Evolutionary conservation across 2,113 vertebrate genomes (phyloP).

Genomic region (Otolemur garnettii): DNA sequence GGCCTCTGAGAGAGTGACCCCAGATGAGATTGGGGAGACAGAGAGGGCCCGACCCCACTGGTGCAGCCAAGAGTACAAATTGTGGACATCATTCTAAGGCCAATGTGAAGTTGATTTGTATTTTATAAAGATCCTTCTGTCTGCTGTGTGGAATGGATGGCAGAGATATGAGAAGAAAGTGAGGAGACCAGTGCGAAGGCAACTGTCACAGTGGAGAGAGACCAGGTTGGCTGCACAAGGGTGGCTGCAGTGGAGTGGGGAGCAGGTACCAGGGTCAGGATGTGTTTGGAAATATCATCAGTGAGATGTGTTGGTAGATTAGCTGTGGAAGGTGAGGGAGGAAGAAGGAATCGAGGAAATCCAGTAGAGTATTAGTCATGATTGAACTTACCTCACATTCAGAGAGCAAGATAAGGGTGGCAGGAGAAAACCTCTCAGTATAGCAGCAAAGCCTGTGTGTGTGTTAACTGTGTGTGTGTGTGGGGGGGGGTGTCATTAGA

Average conservation of each 20-base stretch:
- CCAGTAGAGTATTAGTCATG: background rate
- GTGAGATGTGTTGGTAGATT: background rate
- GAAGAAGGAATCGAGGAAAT: background rate
- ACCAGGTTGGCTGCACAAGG: fast-evolving
- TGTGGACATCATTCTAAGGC: background rate
- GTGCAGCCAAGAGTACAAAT: too few species aligned
- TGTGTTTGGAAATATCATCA: background rate
- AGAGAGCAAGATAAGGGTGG: background rate
- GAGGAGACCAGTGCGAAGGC: background rate
- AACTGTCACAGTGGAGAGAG: fast-evolving
- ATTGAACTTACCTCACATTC: background rate
- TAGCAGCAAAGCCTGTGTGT: background rate
- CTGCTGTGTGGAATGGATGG: background rate
- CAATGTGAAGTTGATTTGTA: background rate
- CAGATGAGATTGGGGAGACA: background rate
- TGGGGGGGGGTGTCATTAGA: background rate
- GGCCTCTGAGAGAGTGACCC: background rate
- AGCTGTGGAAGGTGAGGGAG: background rate
- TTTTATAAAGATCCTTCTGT: background rate
- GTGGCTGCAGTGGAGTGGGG: background rate
- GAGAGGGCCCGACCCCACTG: too few species aligned
- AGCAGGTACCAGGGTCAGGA: background rate
- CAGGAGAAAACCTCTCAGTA: background rate
- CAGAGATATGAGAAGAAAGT: background rate
- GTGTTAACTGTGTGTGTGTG: background rate